These are phyloP conservation scores for Cacoxenus indagator DNA, from an alignment of 2,888 invertebrate species.

Conservation along the genomic window DNA sequence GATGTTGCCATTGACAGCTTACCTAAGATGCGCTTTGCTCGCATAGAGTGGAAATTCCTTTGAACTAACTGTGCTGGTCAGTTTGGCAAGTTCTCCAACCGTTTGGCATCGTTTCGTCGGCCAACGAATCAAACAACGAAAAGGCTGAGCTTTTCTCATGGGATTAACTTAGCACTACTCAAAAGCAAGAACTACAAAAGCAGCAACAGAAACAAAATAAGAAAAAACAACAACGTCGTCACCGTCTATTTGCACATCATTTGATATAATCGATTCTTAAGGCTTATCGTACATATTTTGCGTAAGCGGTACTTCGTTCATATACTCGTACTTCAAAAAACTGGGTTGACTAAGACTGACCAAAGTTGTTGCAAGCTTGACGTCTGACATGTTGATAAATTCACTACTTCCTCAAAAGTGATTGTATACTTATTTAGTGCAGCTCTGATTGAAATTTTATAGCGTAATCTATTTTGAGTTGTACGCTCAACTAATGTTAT, in stretches of 20 bases:
- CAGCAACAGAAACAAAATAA: neutral
- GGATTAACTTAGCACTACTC: neutral
- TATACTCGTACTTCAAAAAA: neutral
- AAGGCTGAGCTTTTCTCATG: conserved; percentile 16
- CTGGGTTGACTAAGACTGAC: neutral
- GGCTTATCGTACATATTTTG: conserved; percentile 19
- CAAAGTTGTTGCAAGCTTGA: neutral
- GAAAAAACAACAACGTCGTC: neutral
- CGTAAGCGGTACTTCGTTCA: neutral
- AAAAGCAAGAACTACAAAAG: neutral
- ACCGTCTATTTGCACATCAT: conserved; percentile 12
- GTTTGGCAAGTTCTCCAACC: conserved; percentile 7
- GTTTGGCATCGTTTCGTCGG: neutral
- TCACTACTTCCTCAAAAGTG: neutral
- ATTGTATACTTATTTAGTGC: neutral
- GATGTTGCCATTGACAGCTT: conserved; percentile 19
- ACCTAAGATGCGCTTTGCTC: conserved; percentile 21
- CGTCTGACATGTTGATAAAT: neutral
- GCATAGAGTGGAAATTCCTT: conserved; percentile 10
- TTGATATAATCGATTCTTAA: conserved; percentile 9
- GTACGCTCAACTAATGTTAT: neutral
- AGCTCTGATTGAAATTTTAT: neutral
- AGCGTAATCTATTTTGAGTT: neutral
- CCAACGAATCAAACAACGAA: conserved; percentile 4
- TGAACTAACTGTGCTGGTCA: conserved; percentile 19